These are phyloP conservation scores for Vulpes vulpes DNA, from an alignment of 2,113 vertebrate species.

Conservation along the genomic window DNA sequence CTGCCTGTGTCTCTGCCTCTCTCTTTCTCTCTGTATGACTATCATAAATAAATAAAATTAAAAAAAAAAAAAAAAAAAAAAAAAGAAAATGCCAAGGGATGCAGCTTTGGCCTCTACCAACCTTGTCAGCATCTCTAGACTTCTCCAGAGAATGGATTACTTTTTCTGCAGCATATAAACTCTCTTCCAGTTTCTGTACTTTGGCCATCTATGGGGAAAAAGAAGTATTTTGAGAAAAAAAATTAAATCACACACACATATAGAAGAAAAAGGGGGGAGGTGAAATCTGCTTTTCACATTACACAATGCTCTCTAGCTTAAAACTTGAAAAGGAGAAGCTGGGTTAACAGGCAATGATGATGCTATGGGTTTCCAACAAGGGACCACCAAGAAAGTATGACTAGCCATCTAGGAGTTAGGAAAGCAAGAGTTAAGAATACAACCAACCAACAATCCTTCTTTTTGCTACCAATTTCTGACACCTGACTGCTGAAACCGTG, in stretches of 20 bases:
- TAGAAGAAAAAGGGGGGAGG: not conserved
- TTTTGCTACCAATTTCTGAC: not conserved
- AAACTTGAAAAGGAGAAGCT: not conserved
- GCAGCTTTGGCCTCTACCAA: conserved; percentile 73
- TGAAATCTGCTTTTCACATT: not conserved
- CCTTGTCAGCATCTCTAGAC: conserved; percentile 93
- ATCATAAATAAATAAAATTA: too few relatives aligned
- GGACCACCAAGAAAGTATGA: not conserved
- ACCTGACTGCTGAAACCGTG: not conserved
- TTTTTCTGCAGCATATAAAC: conserved; percentile 86
- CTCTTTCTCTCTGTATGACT: too few relatives aligned
- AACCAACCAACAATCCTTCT: not conserved
- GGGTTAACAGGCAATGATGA: not conserved
- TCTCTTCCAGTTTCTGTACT: conserved; percentile 88
- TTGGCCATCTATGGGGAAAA: conserved; percentile 82
- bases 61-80: not conserved
- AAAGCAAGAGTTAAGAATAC: conserved; percentile 68
- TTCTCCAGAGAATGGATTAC: conserved; percentile 89
- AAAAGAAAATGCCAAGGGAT: not conserved
- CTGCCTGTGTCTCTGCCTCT: too few relatives aligned
- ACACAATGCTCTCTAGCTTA: not conserved
- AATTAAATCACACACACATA: conserved; percentile 4
- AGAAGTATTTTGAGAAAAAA: conserved; percentile 52
- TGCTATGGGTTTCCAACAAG: not conserved
- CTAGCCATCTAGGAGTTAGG: not conserved